Evolutionary conservation across 2,113 vertebrate species (phyloP).

Genomic region (Nothobranchius kuhntae): DNA sequence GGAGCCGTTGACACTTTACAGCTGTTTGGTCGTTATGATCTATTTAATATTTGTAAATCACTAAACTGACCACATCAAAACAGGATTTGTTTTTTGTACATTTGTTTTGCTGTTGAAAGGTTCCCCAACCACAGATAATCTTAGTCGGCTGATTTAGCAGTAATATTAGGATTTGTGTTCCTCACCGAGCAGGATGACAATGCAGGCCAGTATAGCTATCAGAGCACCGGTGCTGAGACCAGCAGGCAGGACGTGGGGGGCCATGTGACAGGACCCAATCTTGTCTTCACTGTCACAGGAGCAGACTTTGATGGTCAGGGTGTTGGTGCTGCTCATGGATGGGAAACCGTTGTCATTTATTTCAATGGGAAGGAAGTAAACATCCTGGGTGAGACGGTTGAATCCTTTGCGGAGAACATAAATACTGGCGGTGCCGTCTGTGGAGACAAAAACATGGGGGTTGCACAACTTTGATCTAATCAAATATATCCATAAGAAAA

Average conservation of each 20-base stretch:
- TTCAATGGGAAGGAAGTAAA: constrained; percentile 90
- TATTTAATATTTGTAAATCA: no score
- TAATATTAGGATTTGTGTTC: not conserved
- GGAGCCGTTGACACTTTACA: no score
- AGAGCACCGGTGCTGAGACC: constrained; percentile 94
- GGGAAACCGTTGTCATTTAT: constrained; percentile 92
- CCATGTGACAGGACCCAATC: constrained; percentile 89
- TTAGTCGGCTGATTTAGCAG: not conserved
- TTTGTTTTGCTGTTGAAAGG: no score
- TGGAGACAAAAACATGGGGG: not conserved
- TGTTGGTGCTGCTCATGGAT: constrained; percentile 91
- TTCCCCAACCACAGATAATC: no score
- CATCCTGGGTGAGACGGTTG: constrained; percentile 88
- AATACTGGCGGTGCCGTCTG: constrained; percentile 91
- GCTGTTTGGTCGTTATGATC: no score
- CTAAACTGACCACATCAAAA: no score
- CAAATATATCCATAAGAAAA: not conserved
- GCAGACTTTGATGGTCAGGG: constrained; percentile 91
- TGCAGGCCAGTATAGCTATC: constrained; percentile 95
- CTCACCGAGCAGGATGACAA: constrained; percentile 93
- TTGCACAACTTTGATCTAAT: not conserved
- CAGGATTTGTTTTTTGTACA: no score
- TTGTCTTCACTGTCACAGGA: constrained; percentile 87
- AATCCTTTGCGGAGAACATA: constrained; percentile 87
- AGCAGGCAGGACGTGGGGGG: constrained; percentile 87